phyloP scores from a whole-genome alignment of 2,113 vertebrate species.

The Zingel zingel region DNA sequence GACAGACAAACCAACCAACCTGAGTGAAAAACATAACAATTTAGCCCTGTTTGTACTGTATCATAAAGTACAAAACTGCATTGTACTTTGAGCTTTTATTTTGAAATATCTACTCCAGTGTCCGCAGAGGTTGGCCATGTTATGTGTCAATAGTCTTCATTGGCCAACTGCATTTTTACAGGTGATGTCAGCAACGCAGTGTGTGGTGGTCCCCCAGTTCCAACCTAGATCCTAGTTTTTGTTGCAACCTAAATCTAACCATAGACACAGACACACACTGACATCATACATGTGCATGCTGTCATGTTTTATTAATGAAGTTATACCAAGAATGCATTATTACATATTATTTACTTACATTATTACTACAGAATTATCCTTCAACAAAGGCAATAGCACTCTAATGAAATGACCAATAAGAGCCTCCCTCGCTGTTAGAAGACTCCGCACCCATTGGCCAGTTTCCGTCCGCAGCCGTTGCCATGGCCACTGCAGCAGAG shows the following conservation, averaged over 20 bases:
- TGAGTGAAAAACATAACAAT: too few species aligned
- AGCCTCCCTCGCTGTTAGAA: not conserved
- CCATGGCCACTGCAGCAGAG: conserved; percentile 57
- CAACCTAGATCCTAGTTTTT: not conserved
- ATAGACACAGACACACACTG: not conserved
- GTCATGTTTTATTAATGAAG: not conserved
- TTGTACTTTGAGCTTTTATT: too few species aligned
- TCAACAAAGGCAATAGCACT: not conserved
- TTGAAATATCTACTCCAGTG: too few species aligned
- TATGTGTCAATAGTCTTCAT: too few species aligned
- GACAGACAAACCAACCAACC: too few species aligned
- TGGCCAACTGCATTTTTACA: not conserved
- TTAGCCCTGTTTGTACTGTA: too few species aligned
- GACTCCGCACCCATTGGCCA: conserved; percentile 19
- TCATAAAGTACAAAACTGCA: too few species aligned
- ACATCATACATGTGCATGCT: not conserved
- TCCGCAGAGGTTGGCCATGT: too few species aligned
- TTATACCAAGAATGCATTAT: not conserved
- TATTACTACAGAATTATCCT: not conserved
- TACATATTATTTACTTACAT: not conserved
- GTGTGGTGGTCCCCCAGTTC: not conserved
- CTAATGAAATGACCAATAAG: not conserved
- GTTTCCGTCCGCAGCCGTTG: conserved; percentile 30
- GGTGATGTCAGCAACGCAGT: not conserved
- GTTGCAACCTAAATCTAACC: not conserved